These are phyloP conservation scores for Drosophila hydei DNA, from an alignment of 1,140 invertebrate genomes.

Conservation along the genomic window DNA sequence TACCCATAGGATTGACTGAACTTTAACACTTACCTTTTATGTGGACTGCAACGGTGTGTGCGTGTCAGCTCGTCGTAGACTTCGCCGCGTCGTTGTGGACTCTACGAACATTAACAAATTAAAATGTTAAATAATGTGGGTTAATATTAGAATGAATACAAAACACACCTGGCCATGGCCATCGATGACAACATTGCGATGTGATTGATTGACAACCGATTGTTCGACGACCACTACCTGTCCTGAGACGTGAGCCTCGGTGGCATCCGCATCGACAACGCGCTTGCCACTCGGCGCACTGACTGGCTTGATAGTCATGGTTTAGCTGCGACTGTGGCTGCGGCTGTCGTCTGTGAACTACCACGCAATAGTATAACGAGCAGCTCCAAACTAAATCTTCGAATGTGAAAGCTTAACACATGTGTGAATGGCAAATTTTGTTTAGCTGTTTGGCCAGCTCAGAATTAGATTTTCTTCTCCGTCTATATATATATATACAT, in stretches of 20 bases:
- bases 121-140: not conserved
- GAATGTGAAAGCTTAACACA: constrained; percentile 20
- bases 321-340: constrained; percentile 1
- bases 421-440: constrained; percentile 29
- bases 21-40: constrained; percentile 64
- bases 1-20: not conserved
- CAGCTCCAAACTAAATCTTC: constrained; percentile 5
- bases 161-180: constrained; percentile 61
- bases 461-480: constrained; percentile 59
- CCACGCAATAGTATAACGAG: constrained; percentile 21
- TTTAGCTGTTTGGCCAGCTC: constrained; percentile 33
- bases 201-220: constrained; percentile 67
- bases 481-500: not conserved
- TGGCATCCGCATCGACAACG: constrained; percentile 63
- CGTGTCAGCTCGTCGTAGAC: constrained; percentile 76
- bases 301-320: constrained; percentile 78
- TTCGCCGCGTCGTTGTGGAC: constrained; percentile 78
- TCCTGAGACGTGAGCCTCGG: constrained; percentile 58
- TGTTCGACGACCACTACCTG: constrained; percentile 69
- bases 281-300: constrained; percentile 72
- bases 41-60: constrained; percentile 79
- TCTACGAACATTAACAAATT: constrained; percentile 50
- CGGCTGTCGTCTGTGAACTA: constrained; percentile 4
- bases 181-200: constrained; percentile 71
- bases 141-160: not conserved